Percentiles rank a stretch among this genome's conserved stretches.
Conservation (phyloP, 2,888 invertebrate species). For the Pyrocoelia pectoralis region DNA sequence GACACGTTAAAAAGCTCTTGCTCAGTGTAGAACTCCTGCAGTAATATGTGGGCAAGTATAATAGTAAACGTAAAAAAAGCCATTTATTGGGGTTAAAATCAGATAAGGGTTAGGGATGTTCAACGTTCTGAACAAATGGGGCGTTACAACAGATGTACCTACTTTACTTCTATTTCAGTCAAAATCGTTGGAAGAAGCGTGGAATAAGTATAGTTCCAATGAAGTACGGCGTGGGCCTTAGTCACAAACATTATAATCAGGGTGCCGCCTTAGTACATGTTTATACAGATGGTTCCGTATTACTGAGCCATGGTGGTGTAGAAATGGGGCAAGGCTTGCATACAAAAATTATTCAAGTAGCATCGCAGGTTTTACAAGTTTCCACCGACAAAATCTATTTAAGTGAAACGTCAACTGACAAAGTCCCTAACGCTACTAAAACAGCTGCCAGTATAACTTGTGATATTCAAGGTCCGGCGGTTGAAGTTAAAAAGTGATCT, state of each 20-base stretch:
- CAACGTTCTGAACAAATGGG: too few relatives aligned
- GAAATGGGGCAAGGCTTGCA: conserved; percentile 98
- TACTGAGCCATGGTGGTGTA: conserved; percentile 88
- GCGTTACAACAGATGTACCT: too few relatives aligned
- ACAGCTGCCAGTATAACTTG: conserved; percentile 90
- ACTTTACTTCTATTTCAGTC: too few relatives aligned
- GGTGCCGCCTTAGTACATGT: conserved; percentile 86
- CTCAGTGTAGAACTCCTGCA: too few relatives aligned
- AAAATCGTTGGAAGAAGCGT: conserved; percentile 86
- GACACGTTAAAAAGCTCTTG: too few relatives aligned
- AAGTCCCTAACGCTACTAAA: conserved; percentile 89
- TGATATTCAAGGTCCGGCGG: conserved; percentile 92
- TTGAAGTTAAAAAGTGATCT: conserved; percentile 61
- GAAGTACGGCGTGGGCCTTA: conserved; percentile 86
- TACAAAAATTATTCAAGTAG: conserved; percentile 95
- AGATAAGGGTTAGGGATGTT: too few relatives aligned
- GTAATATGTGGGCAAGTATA: too few relatives aligned
- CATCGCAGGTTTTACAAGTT: conserved; percentile 76
- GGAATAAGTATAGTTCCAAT: conserved; percentile 85
- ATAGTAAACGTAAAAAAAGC: too few relatives aligned
- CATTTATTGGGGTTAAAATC: too few relatives aligned
- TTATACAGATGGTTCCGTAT: conserved; percentile 89
- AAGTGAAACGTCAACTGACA: conserved; percentile 86
- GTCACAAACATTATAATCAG: conserved; percentile 79
- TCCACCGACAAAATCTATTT: conserved; percentile 79